These are phyloP conservation scores for Anas acuta DNA, from an alignment of 2,797 vertebrate species.

Conservation along the genomic window DNA sequence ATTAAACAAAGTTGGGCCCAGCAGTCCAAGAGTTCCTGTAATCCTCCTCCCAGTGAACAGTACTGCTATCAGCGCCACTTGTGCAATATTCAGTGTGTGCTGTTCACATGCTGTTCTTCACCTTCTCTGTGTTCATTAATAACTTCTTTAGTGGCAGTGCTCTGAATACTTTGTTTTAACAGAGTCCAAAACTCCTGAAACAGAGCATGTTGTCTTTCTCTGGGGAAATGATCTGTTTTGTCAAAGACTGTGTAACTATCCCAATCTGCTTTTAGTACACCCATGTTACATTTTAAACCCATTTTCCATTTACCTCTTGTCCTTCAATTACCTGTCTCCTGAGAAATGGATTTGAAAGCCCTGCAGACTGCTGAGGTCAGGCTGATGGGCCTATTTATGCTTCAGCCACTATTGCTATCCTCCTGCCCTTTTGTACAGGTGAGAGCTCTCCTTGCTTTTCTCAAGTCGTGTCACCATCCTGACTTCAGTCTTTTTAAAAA, in stretches of 20 bases:
- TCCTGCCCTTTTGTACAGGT: fast-evolving
- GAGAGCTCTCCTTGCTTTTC: background rate
- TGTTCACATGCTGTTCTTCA: background rate
- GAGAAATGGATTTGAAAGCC: background rate
- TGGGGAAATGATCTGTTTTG: background rate
- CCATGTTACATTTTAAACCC: background rate
- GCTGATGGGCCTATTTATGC: background rate
- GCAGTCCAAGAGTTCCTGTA: background rate
- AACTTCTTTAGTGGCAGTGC: background rate
- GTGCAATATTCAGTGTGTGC: background rate
- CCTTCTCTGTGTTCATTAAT: background rate
- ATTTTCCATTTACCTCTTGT: background rate
- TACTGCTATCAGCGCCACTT: background rate
- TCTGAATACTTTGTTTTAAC: background rate
- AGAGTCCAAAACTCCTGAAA: background rate
- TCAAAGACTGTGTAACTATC: background rate
- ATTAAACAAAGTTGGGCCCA: background rate
- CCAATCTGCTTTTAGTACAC: background rate
- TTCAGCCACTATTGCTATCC: background rate
- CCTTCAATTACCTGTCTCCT: background rate
- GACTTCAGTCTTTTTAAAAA: background rate
- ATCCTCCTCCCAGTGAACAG: background rate
- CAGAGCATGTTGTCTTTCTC: background rate
- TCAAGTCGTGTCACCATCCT: background rate
- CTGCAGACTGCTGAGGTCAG: background rate